Percentiles rank a stretch among this genome's conserved stretches.
Evolutionary conservation across 2,888 invertebrate species (phyloP).

Genomic region (Nomada ferruginata): DNA sequence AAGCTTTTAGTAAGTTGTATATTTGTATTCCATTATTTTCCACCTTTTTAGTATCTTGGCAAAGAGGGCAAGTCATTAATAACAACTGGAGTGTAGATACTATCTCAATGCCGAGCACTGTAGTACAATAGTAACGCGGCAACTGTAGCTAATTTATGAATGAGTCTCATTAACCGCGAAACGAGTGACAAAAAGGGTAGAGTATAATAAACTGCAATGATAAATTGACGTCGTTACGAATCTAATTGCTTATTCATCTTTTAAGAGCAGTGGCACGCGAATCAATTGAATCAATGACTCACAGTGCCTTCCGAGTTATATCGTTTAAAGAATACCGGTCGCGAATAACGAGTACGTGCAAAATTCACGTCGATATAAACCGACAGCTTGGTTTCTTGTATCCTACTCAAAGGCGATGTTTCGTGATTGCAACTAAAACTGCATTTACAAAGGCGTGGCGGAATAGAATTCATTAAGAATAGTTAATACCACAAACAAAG

Average conservation of each 20-base stretch:
- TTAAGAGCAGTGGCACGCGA: constrained; percentile 33
- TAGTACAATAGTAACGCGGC: not conserved
- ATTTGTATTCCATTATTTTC: too few relatives aligned
- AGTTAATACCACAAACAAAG: constrained; percentile 9
- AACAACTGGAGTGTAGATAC: not conserved
- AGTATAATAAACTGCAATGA: not conserved
- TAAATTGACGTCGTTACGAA: constrained; percentile 11
- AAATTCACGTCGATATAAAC: not conserved
- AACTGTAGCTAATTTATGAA: not conserved
- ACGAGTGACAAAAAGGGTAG: not conserved
- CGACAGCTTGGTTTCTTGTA: not conserved
- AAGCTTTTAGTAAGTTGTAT: too few relatives aligned
- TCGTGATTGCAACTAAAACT: not conserved
- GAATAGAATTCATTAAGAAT: constrained; percentile 8
- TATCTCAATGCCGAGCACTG: not conserved
- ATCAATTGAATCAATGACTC: constrained; percentile 39
- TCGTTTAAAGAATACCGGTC: not conserved
- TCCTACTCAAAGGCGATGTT: not conserved
- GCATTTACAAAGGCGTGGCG: not conserved
- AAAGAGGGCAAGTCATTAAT: too few relatives aligned
- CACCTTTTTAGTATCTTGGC: too few relatives aligned
- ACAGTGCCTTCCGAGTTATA: not conserved
- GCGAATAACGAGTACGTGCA: constrained; percentile 5
- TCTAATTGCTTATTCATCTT: constrained; percentile 51
- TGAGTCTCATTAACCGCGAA: constrained; percentile 2